Percentiles rank a stretch among this genome's conserved stretches.
Evolutionary conservation across 2,113 vertebrate genomes (phyloP).

Genomic region (Emydura subglobosa): DNA sequence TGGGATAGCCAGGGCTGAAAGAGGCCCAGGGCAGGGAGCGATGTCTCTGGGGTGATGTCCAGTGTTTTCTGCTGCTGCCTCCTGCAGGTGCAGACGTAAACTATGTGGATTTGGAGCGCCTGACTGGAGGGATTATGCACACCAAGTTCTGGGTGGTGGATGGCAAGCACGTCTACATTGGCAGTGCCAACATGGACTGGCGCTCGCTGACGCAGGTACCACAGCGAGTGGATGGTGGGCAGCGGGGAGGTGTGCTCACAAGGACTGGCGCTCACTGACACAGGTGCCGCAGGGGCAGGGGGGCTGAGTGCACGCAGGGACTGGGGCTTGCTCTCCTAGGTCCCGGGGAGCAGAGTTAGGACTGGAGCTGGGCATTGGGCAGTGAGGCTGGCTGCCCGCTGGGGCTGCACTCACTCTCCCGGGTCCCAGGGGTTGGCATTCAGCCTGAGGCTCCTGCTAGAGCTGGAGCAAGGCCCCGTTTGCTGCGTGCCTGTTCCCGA

Average conservation of each 20-base stretch:
- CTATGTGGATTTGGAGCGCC: slow-evolving; percentile 72
- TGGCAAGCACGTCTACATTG: slow-evolving; percentile 81
- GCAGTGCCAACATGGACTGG: slow-evolving; percentile 90
- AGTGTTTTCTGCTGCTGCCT: neutral
- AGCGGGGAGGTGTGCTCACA: neutral
- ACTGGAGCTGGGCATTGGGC: neutral
- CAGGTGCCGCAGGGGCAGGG: too few species aligned
- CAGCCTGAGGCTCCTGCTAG: neutral
- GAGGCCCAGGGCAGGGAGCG: neutral
- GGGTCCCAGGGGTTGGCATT: neutral
- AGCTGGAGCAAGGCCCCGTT: neutral
- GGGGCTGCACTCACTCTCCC: neutral
- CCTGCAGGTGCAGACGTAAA: slow-evolving; percentile 80
- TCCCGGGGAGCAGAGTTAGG: neutral
- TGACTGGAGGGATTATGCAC: slow-evolving; percentile 84
- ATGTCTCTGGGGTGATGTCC: neutral
- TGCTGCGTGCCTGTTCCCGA: neutral
- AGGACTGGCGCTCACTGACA: too few species aligned
- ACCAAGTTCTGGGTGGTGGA: slow-evolving; percentile 87
- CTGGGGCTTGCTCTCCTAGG: neutral
- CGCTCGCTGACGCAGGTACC: slow-evolving; percentile 84
- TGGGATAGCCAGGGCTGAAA: neutral
- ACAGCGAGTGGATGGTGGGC: rapidly evolving
- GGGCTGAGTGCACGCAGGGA: neutral
- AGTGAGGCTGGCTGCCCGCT: neutral